A percentile compares a stretch with the other conserved stretches of the same genome.
Evolutionary conservation across 2,888 invertebrate genomes (phyloP).

Genomic region (Gymnosoma rotundatum): DNA sequence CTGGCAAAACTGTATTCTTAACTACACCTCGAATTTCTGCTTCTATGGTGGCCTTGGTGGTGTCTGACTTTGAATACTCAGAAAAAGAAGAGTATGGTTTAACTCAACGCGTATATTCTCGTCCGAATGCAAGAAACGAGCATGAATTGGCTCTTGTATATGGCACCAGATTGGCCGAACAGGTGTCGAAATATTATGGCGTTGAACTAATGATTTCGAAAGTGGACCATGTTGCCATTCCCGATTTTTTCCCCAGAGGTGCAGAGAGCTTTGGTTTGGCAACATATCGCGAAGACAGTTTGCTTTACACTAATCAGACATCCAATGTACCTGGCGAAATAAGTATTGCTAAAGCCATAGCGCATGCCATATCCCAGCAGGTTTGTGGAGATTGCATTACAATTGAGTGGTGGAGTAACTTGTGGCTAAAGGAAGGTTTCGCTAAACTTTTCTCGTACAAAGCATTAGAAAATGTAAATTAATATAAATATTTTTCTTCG

Average conservation of each 20-base stretch:
- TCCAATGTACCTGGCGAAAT: constrained; percentile 77
- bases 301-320: constrained; percentile 76
- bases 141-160: constrained; percentile 88
- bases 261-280: constrained; percentile 98
- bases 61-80: constrained; percentile 84
- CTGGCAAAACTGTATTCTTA: constrained; percentile 76
- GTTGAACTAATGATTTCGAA: constrained; percentile 90
- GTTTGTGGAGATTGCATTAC: constrained; percentile 91
- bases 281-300: constrained; percentile 83
- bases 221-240: constrained; percentile 93
- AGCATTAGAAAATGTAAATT: constrained; percentile 88
- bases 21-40: constrained; percentile 87
- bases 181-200: constrained; percentile 88
- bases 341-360: constrained; percentile 83
- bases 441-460: constrained; percentile 91
- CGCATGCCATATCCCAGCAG: constrained; percentile 87
- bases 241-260: constrained; percentile 85
- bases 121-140: constrained; percentile 76
- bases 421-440: constrained; percentile 90
- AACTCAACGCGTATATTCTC: constrained; percentile 75
- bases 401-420: constrained; percentile 87
- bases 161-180: constrained; percentile 87
- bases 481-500: not conserved
- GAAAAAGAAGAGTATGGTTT: constrained; percentile 69
- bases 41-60: constrained; percentile 91